Conservation (phyloP, 2,888 invertebrate species). For the Rugalucina vietnamica region DNA sequence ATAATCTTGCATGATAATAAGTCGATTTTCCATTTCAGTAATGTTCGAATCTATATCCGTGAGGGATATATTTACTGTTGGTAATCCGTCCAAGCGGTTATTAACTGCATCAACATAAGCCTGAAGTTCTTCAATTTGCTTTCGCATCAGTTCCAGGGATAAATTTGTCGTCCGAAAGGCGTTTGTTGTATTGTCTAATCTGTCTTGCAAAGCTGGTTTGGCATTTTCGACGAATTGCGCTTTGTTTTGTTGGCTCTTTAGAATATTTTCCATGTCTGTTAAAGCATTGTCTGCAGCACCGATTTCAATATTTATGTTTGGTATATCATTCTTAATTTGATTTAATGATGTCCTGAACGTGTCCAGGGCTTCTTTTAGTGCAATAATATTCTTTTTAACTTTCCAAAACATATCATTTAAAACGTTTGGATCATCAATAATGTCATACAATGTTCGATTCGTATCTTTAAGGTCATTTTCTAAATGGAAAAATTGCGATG, state of each 20-base stretch:
- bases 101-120: constrained; percentile 42
- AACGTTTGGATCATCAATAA: neutral
- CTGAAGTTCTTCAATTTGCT: constrained; percentile 32
- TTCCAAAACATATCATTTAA: constrained; percentile 23
- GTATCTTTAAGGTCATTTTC: neutral
- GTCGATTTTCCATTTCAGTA: constrained; percentile 46
- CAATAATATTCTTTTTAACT: neutral
- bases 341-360: neutral
- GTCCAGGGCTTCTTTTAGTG: neutral
- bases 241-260: constrained; percentile 41
- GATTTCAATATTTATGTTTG: constrained; percentile 15
- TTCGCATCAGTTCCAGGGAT: constrained; percentile 40
- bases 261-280: constrained; percentile 25
- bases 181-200: constrained; percentile 27
- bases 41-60: constrained; percentile 42
- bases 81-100: constrained; percentile 30
- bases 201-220: constrained; percentile 33
- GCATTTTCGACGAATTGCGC: constrained; percentile 21
- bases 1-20: constrained; percentile 53
- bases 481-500: neutral
- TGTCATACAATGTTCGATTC: neutral
- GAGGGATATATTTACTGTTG: constrained; percentile 47
- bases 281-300: neutral
- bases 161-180: constrained; percentile 50
- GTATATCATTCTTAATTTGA: constrained; percentile 31